Evolutionary conservation across 1,140 invertebrate species (phyloP).

Genomic region (Contarinia nasturtii): DNA sequence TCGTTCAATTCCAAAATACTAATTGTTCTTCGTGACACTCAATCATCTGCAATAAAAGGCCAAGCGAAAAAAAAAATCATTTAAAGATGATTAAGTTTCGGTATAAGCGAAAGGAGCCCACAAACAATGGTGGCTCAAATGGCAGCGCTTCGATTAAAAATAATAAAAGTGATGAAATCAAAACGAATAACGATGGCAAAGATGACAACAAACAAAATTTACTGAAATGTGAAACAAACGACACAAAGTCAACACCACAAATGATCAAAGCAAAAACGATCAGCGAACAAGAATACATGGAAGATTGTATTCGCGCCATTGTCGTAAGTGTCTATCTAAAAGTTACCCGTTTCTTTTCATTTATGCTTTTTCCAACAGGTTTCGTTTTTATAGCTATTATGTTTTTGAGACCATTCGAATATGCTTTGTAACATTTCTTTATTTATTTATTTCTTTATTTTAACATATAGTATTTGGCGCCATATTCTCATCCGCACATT

Average conservation of each 20-base stretch:
- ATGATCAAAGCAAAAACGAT: not conserved
- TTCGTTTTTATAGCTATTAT: too few species aligned
- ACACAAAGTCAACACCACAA: not conserved
- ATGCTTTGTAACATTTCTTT: too few species aligned
- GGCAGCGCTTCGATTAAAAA: not conserved
- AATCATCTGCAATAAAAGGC: too few species aligned
- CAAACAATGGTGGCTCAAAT: constrained; percentile 10
- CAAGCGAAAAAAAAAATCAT: not conserved
- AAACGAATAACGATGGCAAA: not conserved
- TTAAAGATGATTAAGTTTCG: constrained; percentile 38
- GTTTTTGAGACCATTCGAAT: too few species aligned
- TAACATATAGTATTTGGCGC: too few species aligned
- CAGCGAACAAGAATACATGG: not conserved
- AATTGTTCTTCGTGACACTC: too few species aligned
- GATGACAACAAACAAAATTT: constrained; percentile 1
- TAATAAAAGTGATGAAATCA: constrained; percentile 1
- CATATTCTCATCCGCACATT: too few species aligned
- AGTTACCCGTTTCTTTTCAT: too few species aligned
- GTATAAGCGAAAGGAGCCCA: constrained; percentile 35
- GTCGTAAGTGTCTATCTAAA: not conserved
- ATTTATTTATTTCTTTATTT: too few species aligned
- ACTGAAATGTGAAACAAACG: not conserved
- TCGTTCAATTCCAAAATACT: too few species aligned
- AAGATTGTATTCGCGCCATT: not conserved
- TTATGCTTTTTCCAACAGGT: too few species aligned